Conservation (phyloP, 2,888 invertebrate species). For the Mallateleia sp. region DNA sequence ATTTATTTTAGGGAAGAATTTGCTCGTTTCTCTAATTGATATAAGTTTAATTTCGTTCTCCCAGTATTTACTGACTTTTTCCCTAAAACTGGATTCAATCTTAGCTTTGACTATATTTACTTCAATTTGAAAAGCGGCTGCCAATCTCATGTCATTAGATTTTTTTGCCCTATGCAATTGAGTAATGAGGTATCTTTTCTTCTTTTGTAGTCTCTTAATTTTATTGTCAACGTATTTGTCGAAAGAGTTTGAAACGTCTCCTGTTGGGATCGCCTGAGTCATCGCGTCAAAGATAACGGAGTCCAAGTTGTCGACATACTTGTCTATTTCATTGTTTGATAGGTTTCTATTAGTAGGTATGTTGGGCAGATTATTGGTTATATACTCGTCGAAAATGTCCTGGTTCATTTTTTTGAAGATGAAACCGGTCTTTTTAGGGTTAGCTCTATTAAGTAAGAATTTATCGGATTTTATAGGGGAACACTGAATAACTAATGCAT, state of each 20-base stretch:
- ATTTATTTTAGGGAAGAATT: conserved; percentile 26
- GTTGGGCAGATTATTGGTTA: background rate
- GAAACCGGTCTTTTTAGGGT: background rate
- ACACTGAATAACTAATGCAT: background rate
- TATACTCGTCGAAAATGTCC: background rate
- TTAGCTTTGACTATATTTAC: too few species aligned
- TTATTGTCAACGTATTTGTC: background rate
- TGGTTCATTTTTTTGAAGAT: background rate
- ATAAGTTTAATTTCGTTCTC: conserved; percentile 15
- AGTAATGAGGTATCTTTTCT: background rate
- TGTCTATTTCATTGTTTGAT: background rate
- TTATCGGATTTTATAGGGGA: background rate
- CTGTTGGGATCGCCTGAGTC: background rate
- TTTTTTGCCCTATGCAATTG: background rate
- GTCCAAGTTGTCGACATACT: background rate
- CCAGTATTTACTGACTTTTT: conserved; percentile 27
- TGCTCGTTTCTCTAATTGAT: background rate
- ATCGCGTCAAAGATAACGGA: background rate
- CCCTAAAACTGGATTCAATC: too few species aligned
- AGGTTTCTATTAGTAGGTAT: background rate
- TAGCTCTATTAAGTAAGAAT: background rate
- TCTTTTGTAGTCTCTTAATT: background rate
- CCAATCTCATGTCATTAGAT: background rate
- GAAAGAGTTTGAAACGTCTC: background rate
- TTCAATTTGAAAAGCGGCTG: too few species aligned